Evolutionary conservation across 2,797 vertebrate species (phyloP), one percentile per base, ranked within the genome.

Genomic region (Thalassophryne amazonica): DNA sequence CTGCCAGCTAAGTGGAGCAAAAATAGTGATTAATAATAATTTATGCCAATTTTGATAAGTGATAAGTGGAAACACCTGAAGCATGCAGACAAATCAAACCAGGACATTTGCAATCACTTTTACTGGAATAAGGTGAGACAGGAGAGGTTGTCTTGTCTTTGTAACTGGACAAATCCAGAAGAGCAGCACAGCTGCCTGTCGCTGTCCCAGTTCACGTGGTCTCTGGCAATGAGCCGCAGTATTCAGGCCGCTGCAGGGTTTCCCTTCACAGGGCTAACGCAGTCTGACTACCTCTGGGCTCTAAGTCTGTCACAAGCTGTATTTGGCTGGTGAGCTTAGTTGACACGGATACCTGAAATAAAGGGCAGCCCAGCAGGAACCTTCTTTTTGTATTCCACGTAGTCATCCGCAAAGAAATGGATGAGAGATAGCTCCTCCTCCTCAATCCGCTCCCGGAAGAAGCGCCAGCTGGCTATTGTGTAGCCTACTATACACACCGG

Each of bases 371-470:
- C 95, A 0, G 95, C 94, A 5, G 93, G 88, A 54, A 98, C 95
- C 75, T 65, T 91, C 80, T 87, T 92, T 83, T 99, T 99, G 65
- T 99, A 99, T 30, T 91, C 92, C 61, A 98, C 79, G 48, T 99
- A 99, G 47, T 98, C 93, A 49, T 97, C 95, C 0, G 95, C 94
- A 0, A 99, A 99, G 70, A 99, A 99, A 60, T 97, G 93, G 32
- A 99, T 95, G 16, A 99, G 87, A 0, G 92, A 95, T 34, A 95
- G 89, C 67, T 99, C 97, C 74, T 99, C 97, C 62, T 99, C 96
- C 59, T 99, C 97, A 0, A 97, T 93, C 3, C 96, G 91, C 41
- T 99, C 96, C 4, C 95, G 91, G 81, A 99, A 99, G 89, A 99
- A 99, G 6, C 94, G 88, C 97, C 97, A 99, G 78, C 95, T 97